A percentile compares a stretch with the other conserved stretches of the same genome.
Conservation (phyloP, 2,888 invertebrate species). For the Selenia dentaria region DNA sequence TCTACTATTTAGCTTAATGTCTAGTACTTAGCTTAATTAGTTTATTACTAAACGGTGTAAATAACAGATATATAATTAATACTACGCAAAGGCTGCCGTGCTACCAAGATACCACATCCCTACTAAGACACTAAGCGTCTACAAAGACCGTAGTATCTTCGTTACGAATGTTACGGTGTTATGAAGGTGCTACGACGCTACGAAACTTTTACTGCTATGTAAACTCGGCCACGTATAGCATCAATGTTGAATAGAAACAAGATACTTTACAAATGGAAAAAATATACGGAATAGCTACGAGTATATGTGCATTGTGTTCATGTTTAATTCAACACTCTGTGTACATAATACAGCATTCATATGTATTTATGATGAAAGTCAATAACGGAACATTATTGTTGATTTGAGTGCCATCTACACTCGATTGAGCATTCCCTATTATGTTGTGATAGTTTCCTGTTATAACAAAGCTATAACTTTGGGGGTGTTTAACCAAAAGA, state of each 20-base stretch:
- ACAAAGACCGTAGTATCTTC: no score
- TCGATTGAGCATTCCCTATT: slow-evolving; percentile 10
- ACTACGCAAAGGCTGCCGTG: no score
- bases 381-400: slow-evolving; percentile 18
- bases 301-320: slow-evolving; percentile 17
- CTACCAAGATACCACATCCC: no score
- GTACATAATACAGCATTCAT: not conserved
- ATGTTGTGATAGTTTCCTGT: slow-evolving; percentile 22
- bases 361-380: slow-evolving; percentile 15
- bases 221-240: no score
- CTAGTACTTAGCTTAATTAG: no score
- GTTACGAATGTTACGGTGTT: no score
- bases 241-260: slow-evolving; percentile 2
- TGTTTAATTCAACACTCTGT: slow-evolving; percentile 16
- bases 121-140: no score
- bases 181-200: no score
- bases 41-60: no score
- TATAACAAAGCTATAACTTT: slow-evolving; percentile 17
- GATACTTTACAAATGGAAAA: slow-evolving; percentile 20
- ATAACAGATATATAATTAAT: no score
- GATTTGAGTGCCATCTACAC: slow-evolving; percentile 19
- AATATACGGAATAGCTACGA: slow-evolving; percentile 10
- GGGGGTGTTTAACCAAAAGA: not conserved
- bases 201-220: no score
- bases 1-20: no score